Evolutionary conservation across 1,140 invertebrate species (phyloP), one percentile per base, ranked within the genome.

Genomic region (Drosophila dunni): DNA sequence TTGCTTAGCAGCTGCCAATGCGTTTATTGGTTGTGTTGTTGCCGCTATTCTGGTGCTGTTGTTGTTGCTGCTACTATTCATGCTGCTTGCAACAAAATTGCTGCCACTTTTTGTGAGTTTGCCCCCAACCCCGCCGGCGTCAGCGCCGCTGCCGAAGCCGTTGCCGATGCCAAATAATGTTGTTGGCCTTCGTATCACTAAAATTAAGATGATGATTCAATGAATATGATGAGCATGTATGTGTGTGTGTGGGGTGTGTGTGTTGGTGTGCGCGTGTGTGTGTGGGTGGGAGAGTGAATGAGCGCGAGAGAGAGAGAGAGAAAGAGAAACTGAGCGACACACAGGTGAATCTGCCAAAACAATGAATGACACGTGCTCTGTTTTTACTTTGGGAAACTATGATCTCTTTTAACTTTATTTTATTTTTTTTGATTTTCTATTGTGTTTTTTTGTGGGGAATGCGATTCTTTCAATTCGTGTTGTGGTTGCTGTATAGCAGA

Each of bases 161-260:
- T 53, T 75, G 75, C 65, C 90, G 75, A 78, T 85, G 83, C 90
- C 90, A 78, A 78, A 80, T 51, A 91, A 85, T 38, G 79, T 53
- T 78, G 81, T 75, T 82, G 91, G 91, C 79, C 88, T 83, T 79
- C 85, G 91, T 92, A 92, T 91, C 91, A 86, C 91, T 92, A 92
- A 91, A 92, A 92, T 91, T 91, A 90, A 89, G 81, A 89, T 89
- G 79, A 92, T 92, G 90, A 91, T 80, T 84, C 72, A 91, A 91
- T 91, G 90, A 91, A 71, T 90, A 90, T 90, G 83, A 90, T 85
- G 80, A 80, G 54, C 69, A 64, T 74, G 84, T 79, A 17, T 57
- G 75, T 61, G 60, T 20, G 45, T 46, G 62, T 63, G 67, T 71
- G 56, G 56, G 34, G 56, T 78, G 34, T n/a, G 11, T 61, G 8